Evolutionary conservation across 1,140 invertebrate species (phyloP), one percentile per base, ranked within the genome.

Genomic region (Meloidogyne exigua): DNA sequence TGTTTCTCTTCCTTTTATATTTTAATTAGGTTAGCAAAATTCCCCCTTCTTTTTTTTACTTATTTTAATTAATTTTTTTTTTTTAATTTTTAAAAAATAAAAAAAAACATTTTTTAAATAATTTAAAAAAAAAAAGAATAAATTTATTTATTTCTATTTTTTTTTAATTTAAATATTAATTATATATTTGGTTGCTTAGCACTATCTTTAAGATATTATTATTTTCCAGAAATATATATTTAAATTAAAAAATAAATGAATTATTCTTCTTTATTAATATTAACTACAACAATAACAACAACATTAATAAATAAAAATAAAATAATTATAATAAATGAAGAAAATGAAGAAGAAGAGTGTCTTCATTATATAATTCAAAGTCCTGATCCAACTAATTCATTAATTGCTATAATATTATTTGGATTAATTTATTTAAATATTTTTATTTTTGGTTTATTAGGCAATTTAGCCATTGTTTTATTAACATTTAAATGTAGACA

Each of bases 371-470:
- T 79, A 21, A 63, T 26, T 18, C 62, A 71, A 57, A 36, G 81
- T 65, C 85, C 85, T 0, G 85, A 86, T 70, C 81, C 86, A 11
- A 82, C 85, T 25, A 87, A 85, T 63, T 76, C 79, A 25, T 62
- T 72, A 18, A 28, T 78, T 4, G 76, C 77, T 12, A 80, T 86
- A 39, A 69, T 76, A 28, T 68, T 79, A 25, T 86, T 86, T 69
- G 76, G 72, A 7, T 25, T 81, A 42, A 57, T 87, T 25, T 86
- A 86, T 67, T 70, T 81, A 39, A 80, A 86, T 67, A 86, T 86
- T 69, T 86, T 86, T 66, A 66, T 87, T 10, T 81, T 86, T 26
- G 85, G 85, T 23, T 63, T 86, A 42, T 66, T 86, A 7, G 85
- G 84, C 39, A 86, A 86, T 75, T 67, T 86, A 42, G 74, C 84